Conservation (phyloP, 2,113 vertebrate genomes). For the Butastur rufipennis region DNA sequence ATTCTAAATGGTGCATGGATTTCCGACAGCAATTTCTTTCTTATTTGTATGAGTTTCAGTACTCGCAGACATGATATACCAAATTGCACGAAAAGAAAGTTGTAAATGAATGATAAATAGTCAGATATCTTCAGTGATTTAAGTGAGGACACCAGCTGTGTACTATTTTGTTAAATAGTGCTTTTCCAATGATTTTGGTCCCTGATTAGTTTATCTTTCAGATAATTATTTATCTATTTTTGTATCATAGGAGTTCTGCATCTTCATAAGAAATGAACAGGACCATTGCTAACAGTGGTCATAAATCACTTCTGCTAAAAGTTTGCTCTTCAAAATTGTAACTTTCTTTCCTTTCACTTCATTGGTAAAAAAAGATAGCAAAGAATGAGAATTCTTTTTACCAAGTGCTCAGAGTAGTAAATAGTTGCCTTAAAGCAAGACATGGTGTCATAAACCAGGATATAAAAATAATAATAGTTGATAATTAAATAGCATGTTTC, state of each 20-base stretch:
- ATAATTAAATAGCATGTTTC: constrained; percentile 13
- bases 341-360: neutral
- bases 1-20: neutral
- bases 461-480: constrained; percentile 34
- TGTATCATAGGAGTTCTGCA: neutral
- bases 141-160: neutral
- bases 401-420: constrained; percentile 10
- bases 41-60: neutral
- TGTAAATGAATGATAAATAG: neutral
- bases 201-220: neutral
- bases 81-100: neutral
- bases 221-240: neutral
- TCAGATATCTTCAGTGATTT: neutral
- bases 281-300: neutral
- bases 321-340: neutral
- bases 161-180: neutral
- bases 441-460: neutral
- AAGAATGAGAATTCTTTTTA: neutral
- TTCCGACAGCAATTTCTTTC: neutral
- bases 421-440: constrained; percentile 22
- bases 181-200: neutral
- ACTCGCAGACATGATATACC: neutral
- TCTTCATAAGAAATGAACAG: neutral
- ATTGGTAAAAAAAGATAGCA: neutral
- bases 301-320: neutral